Percentiles rank a stretch among this genome's conserved stretches.
These are phyloP conservation scores for Nebria ingens DNA, from an alignment of 1,140 invertebrate species.

Conservation along the genomic window DNA sequence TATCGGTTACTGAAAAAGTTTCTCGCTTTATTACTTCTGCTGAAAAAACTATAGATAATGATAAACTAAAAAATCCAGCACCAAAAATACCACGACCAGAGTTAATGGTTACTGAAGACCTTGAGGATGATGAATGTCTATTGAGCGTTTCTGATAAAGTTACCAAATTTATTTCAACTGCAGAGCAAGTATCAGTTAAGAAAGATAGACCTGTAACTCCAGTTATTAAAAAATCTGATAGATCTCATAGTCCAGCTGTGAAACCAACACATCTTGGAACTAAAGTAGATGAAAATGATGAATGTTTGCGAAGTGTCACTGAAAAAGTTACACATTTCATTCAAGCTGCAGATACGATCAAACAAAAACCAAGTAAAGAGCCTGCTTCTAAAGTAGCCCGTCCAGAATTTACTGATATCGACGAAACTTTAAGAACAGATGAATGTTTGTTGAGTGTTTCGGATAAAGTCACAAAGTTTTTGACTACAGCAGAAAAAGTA, in stretches of 20 bases:
- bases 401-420: conserved; percentile 39
- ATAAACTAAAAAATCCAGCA: conserved; percentile 29
- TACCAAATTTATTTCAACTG: conserved; percentile 48
- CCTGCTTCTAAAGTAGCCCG: conserved; percentile 36
- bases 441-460: conserved; percentile 46
- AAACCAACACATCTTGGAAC: conserved; percentile 5
- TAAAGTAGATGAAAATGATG: conserved; percentile 29
- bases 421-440: conserved; percentile 42
- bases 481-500: conserved; percentile 45
- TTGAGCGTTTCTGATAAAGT: conserved; percentile 56
- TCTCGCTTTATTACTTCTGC: conserved; percentile 32
- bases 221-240: conserved; percentile 15
- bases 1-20: conserved; percentile 42
- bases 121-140: conserved; percentile 49
- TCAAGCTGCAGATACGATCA: conserved; percentile 31
- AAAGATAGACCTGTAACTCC: conserved; percentile 31
- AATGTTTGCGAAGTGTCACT: conserved; percentile 38
- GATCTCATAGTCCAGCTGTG: background rate
- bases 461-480: conserved; percentile 50
- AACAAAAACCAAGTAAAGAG: conserved; percentile 21
- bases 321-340: conserved; percentile 44
- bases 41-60: conserved; percentile 31
- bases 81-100: conserved; percentile 31
- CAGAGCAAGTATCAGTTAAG: conserved; percentile 39
- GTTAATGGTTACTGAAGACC: conserved; percentile 35